Percentiles rank a stretch among this genome's conserved stretches.
Conservation (phyloP, 2,888 invertebrate genomes). For the Torymus tubicola region DNA sequence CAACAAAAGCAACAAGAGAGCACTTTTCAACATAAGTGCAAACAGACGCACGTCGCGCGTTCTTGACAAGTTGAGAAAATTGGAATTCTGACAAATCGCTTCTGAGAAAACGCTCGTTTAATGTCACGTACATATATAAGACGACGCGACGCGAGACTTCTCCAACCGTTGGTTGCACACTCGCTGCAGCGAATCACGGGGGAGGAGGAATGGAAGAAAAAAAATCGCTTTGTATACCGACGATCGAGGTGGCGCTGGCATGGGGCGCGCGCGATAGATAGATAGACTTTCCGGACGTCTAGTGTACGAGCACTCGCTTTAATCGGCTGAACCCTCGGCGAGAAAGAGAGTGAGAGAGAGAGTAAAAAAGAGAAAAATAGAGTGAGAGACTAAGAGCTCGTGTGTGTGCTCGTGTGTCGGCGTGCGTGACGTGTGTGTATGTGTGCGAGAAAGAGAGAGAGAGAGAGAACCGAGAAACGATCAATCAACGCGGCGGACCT, state of each 20-base stretch:
- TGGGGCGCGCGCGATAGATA: no score
- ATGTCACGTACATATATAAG: conserved; percentile 25
- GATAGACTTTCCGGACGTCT: not conserved
- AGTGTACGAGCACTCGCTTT: conserved; percentile 27
- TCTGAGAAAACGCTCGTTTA: conserved; percentile 49
- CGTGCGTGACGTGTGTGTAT: no score
- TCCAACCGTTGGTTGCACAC: not conserved
- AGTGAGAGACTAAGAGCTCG: no score
- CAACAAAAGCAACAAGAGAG: not conserved
- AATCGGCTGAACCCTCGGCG: conserved; percentile 21
- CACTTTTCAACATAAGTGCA: not conserved
- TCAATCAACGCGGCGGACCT: conserved; percentile 58
- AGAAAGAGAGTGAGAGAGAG: no score
- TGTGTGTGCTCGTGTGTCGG: no score
- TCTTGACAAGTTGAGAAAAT: conserved; percentile 43
- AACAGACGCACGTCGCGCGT: not conserved
- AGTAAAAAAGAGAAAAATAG: not conserved
- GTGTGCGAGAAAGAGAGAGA: not conserved
- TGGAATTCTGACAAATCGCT: conserved; percentile 52
- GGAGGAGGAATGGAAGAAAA: not conserved
- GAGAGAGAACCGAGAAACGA: conserved; percentile 24
- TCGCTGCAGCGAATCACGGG: not conserved
- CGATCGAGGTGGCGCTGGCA: no score
- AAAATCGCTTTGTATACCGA: conserved; percentile 20
- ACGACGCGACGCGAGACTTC: conserved; percentile 1